Evolutionary conservation across 1,140 invertebrate species (phyloP).

Genomic region (Ectropis grisescens): DNA sequence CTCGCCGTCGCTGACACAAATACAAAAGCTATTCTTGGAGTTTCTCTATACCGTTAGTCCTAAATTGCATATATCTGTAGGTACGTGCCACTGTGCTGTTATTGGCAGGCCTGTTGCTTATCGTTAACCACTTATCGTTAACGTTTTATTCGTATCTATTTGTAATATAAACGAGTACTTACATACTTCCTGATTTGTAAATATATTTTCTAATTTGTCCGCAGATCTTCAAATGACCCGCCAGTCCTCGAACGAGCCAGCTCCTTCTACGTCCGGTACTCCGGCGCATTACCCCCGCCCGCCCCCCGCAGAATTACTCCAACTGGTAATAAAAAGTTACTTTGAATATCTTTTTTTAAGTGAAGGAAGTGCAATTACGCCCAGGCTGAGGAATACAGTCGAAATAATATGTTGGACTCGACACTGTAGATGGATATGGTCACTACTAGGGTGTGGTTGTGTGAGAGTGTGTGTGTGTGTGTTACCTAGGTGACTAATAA

Average conservation of each 20-base stretch:
- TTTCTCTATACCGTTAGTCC: too few species aligned
- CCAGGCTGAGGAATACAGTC: neutral
- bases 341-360: too few species aligned
- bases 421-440: neutral
- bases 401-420: neutral
- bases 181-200: too few species aligned
- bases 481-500: neutral
- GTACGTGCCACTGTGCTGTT: too few species aligned
- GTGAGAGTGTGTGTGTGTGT: neutral
- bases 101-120: too few species aligned
- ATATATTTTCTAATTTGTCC: constrained; percentile 10
- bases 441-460: neutral
- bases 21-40: too few species aligned
- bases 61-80: too few species aligned
- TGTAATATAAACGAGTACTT: too few species aligned
- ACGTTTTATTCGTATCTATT: too few species aligned
- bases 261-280: constrained; percentile 51
- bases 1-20: too few species aligned
- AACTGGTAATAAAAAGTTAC: too few species aligned
- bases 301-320: constrained; percentile 32
- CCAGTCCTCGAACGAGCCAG: constrained; percentile 47
- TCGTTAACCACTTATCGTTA: too few species aligned
- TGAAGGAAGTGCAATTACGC: neutral
- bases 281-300: constrained; percentile 35
- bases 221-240: constrained; percentile 43